Conservation (phyloP, 2,113 vertebrate genomes). For the Procavia capensis region DNA sequence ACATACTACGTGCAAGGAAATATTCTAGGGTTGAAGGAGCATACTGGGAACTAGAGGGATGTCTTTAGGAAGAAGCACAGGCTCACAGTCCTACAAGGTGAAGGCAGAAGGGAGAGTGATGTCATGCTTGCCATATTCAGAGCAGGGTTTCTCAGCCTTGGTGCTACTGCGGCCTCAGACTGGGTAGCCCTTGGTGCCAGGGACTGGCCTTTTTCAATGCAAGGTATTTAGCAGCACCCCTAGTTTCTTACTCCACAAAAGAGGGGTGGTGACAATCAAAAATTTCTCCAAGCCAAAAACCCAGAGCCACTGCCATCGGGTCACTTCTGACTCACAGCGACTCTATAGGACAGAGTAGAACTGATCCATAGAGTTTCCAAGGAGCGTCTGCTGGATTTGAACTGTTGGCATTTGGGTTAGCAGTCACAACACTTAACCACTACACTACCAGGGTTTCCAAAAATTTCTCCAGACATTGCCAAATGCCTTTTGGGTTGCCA, state of each 20-base stretch:
- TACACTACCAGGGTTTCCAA: no score
- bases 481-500: no score
- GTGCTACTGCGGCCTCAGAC: rapidly evolving
- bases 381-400: no score
- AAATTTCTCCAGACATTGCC: not conserved
- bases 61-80: not conserved
- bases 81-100: rapidly evolving
- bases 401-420: no score
- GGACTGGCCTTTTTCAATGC: not conserved
- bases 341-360: no score
- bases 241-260: not conserved
- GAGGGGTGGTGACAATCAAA: not conserved
- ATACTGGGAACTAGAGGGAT: not conserved
- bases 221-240: no score
- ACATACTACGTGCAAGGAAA: not conserved
- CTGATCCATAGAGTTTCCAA: no score
- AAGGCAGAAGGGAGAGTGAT: not conserved
- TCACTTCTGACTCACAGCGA: no score
- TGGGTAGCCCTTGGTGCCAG: no score
- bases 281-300: not conserved
- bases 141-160: rapidly evolving
- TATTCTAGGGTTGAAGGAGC: no score
- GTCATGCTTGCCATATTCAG: rapidly evolving
- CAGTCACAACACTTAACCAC: no score
- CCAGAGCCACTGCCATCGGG: no score